A percentile compares a stretch with the other conserved stretches of the same genome.
Evolutionary conservation across 2,888 invertebrate genomes (phyloP).

Genomic region (Quadroppia sp.): DNA sequence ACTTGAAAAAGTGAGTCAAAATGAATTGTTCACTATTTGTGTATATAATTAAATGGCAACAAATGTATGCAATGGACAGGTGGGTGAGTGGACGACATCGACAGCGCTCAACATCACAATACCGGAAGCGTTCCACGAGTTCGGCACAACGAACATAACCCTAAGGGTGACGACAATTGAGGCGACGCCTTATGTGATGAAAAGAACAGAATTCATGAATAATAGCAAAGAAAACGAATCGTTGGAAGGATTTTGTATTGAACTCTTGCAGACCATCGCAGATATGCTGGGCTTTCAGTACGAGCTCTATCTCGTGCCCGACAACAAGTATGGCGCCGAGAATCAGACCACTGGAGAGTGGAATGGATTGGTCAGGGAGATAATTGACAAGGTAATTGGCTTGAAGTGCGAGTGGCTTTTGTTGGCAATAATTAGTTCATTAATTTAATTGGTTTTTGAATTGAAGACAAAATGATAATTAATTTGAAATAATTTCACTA

Average conservation of each 20-base stretch:
- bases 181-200: conserved; percentile 36
- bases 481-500: neutral
- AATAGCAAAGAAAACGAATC: conserved; percentile 55
- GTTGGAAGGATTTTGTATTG: conserved; percentile 82
- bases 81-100: conserved; percentile 73
- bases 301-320: conserved; percentile 73
- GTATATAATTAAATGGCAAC: neutral
- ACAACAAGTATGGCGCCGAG: conserved; percentile 75
- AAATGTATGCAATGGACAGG: conserved; percentile 30
- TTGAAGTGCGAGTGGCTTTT: too few species aligned
- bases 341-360: conserved; percentile 51
- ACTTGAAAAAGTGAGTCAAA: conserved; percentile 59
- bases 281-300: conserved; percentile 82
- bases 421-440: too few species aligned
- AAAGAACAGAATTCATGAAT: conserved; percentile 55
- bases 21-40: neutral
- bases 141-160: conserved; percentile 75
- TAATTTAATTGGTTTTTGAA: too few species aligned
- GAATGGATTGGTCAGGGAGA: conserved; percentile 55
- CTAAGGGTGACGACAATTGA: conserved; percentile 80
- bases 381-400: conserved; percentile 51
- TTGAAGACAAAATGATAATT: too few species aligned
- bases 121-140: conserved; percentile 76
- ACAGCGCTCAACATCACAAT: conserved; percentile 75
- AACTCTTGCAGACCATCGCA: conserved; percentile 72